Evolutionary conservation across 1,140 invertebrate genomes (phyloP).

Genomic region (Bombus pascuorum): DNA sequence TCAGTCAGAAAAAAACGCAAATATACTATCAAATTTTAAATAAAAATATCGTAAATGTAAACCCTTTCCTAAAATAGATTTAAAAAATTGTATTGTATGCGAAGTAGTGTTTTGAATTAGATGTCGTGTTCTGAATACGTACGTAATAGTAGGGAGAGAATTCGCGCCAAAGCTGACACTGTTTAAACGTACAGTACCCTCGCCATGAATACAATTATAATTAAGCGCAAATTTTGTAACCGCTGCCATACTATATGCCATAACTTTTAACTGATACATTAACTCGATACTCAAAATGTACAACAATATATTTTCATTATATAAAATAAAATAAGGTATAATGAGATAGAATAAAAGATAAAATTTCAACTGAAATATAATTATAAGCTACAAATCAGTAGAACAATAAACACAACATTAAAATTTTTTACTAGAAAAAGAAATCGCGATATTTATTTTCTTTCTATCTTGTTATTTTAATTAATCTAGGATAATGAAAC

Average conservation of each 20-base stretch:
- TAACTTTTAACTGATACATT: no score
- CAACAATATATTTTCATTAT: background rate
- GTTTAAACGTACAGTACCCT: background rate
- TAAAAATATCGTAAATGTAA: background rate
- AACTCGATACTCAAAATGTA: background rate
- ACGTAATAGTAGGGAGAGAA: background rate
- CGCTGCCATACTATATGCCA: no score
- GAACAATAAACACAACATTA: background rate
- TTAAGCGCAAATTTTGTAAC: background rate
- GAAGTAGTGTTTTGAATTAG: background rate
- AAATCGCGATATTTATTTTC: background rate
- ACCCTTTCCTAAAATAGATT: background rate
- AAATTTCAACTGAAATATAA: background rate
- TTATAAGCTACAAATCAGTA: background rate
- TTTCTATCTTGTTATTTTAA: background rate
- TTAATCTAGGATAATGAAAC: background rate
- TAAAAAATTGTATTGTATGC: background rate
- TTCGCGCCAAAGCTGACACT: conserved; percentile 25
- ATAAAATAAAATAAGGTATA: background rate
- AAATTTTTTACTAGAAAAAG: background rate
- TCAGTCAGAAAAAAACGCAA: background rate
- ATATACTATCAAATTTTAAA: background rate
- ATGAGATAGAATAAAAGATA: background rate
- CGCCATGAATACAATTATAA: background rate
- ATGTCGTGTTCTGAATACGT: background rate